phyloP scores from a whole-genome alignment of 2,888 invertebrate genomes.

The Lathronympha strigana region DNA sequence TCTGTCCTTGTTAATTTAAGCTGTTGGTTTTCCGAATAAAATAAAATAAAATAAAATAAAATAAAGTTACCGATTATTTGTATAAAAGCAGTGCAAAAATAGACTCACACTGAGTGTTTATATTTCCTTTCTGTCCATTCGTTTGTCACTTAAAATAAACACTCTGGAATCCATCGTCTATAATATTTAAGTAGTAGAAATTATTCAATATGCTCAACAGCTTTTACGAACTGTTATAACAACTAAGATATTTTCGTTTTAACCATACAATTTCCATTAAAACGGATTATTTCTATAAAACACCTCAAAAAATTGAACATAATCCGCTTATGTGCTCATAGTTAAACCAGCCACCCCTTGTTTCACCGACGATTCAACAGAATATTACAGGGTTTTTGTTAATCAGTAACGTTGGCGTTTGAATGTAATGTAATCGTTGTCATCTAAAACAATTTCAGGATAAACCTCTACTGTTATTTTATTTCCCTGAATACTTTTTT shows the following conservation, averaged over 20 bases:
- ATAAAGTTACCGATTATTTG: no score
- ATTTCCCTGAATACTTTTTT: neutral
- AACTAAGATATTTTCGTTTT: neutral
- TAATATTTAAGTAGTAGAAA: no score
- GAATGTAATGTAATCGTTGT: neutral
- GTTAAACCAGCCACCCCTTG: neutral
- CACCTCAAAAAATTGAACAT: neutral
- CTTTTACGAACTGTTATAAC: neutral
- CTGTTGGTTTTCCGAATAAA: no score
- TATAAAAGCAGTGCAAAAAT: no score
- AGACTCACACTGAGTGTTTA: no score
- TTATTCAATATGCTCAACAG: neutral
- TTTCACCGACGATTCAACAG: neutral
- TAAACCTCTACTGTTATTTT: neutral
- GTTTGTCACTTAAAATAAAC: no score
- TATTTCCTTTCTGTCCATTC: no score
- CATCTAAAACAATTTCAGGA: neutral
- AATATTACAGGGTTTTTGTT: neutral
- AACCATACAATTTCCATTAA: neutral
- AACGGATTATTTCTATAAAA: neutral
- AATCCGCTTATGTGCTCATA: conserved; percentile 7
- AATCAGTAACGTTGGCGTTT: neutral
- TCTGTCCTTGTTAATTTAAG: no score
- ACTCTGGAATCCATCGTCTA: no score
- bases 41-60: no score